Evolutionary conservation across 2,888 invertebrate species (phyloP).

Genomic region (Plagodis dolabraria): DNA sequence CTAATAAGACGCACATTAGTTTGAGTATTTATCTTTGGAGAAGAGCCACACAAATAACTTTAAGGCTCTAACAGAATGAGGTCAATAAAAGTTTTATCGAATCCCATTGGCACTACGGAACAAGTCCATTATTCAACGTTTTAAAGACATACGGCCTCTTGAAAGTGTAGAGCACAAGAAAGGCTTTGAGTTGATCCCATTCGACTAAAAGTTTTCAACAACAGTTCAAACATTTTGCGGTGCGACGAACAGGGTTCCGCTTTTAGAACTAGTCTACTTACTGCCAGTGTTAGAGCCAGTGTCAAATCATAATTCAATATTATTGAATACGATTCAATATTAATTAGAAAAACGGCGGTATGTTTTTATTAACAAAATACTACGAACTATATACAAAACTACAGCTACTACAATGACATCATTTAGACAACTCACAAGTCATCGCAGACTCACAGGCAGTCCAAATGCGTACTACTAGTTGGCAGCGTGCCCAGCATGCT

Average conservation of each 20-base stretch:
- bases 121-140: slow-evolving; percentile 68
- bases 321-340: too few species aligned
- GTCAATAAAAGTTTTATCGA: slow-evolving; percentile 39
- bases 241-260: slow-evolving; percentile 75
- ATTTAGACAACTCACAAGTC: too few species aligned
- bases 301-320: neutral
- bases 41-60: slow-evolving; percentile 19
- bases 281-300: slow-evolving; percentile 13
- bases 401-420: too few species aligned
- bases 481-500: too few species aligned
- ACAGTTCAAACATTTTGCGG: slow-evolving; percentile 81
- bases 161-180: slow-evolving; percentile 62
- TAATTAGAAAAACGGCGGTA: too few species aligned
- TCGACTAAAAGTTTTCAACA: slow-evolving; percentile 81
- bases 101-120: slow-evolving; percentile 51
- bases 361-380: too few species aligned
- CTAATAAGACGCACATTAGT: too few species aligned
- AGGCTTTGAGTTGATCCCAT: slow-evolving; percentile 64
- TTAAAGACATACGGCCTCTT: slow-evolving; percentile 66
- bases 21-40: neutral
- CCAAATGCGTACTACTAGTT: too few species aligned
- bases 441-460: too few species aligned
- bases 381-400: too few species aligned
- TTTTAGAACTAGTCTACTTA: slow-evolving; percentile 60
- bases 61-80: slow-evolving; percentile 36